Conservation (phyloP, 2,113 vertebrate species). For the Callionymus lyra region DNA sequence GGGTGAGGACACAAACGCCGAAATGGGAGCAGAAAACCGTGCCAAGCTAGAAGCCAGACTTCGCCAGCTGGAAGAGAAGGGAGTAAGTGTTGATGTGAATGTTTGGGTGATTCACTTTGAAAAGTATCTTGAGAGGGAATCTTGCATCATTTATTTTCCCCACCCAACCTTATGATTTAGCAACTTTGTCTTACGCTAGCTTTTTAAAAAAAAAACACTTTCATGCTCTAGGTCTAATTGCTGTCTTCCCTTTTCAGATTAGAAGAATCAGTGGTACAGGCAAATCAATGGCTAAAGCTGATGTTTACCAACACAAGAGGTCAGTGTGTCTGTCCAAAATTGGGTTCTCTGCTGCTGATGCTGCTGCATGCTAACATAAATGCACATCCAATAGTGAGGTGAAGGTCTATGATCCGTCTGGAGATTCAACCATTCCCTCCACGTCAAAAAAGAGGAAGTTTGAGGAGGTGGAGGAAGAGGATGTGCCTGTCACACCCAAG, state of each 20-base stretch:
- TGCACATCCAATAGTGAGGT: conserved; percentile 70
- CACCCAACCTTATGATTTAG: too few relatives aligned
- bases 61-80: conserved; percentile 84
- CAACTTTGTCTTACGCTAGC: too few relatives aligned
- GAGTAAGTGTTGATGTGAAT: conserved; percentile 74
- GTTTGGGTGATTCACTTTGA: too few relatives aligned
- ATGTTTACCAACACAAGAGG: conserved; percentile 97
- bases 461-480: conserved; percentile 74
- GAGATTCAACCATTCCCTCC: conserved; percentile 82
- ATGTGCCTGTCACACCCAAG: conserved; percentile 31
- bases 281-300: conserved; percentile 83
- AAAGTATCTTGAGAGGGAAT: too few relatives aligned
- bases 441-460: conserved; percentile 87
- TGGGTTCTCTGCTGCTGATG: neutral
- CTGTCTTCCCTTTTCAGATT: conserved; percentile 61
- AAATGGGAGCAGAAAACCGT: conserved; percentile 88
- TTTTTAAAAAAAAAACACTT: too few relatives aligned
- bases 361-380: neutral
- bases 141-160: too few relatives aligned
- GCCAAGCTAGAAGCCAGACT: conserved; percentile 87
- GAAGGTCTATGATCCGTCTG: conserved; percentile 85
- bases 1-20: conserved; percentile 84
- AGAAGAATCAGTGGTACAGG: conserved; percentile 90
- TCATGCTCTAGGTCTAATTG: neutral
- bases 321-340: conserved; percentile 30